Percentiles rank a stretch among this genome's conserved stretches.
These are phyloP conservation scores for Bos taurus DNA, from an alignment of 2,113 vertebrate species.

Conservation along the genomic window ARS-UCD2.0 NC_037347.1:25091001-25091500, in stretches of 20 bases:
- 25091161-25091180: background rate
- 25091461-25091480: constrained; percentile 20
- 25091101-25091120: background rate
- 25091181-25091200: background rate
- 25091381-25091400: background rate
- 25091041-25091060: background rate
- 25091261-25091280: background rate
- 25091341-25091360: background rate
- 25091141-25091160: constrained; percentile 1
- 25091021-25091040: background rate
- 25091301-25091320: background rate
- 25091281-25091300: background rate
- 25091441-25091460: background rate
- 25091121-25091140: background rate
- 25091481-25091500: constrained; percentile 41
- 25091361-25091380: background rate
- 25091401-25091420: background rate
- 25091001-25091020: background rate
- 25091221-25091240: background rate
- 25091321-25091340: background rate
- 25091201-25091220: background rate
- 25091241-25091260: background rate
- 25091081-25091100: background rate
- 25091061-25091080: background rate
- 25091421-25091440: background rate